phyloP scores from a whole-genome alignment of 1,140 invertebrate genomes.

The Drosophila lacertosa region DNA sequence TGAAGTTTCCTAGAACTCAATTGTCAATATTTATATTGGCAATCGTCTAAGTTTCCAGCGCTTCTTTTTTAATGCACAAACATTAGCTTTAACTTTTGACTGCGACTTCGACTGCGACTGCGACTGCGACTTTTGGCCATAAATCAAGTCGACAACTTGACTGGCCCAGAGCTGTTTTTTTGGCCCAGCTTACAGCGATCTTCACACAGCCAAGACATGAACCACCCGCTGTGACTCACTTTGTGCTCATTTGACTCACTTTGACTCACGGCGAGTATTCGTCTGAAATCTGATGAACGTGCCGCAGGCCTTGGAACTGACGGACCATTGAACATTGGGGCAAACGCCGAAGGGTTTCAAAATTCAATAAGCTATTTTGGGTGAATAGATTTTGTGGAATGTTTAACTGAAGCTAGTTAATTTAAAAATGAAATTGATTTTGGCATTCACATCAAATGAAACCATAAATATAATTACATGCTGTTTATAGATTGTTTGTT shows the following conservation, averaged over 20 bases:
- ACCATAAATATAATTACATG: too few species aligned
- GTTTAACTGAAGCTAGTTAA: too few species aligned
- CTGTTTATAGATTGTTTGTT: too few species aligned
- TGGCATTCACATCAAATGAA: too few species aligned
- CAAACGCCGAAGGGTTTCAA: conserved; percentile 38
- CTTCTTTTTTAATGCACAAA: conserved; percentile 72
- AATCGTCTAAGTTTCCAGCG: conserved; percentile 48
- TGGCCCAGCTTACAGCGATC: conserved; percentile 46
- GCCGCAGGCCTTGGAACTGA: conserved; percentile 31
- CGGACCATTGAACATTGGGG: conserved; percentile 26
- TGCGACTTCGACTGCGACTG: conserved; percentile 10
- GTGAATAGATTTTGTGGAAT: too few species aligned
- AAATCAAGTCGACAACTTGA: conserved; percentile 23
- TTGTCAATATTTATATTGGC: conserved; percentile 68
- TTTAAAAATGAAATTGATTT: too few species aligned
- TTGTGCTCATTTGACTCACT: conserved; percentile 46
- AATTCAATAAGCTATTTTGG: conserved; percentile 33
- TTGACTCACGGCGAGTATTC: too few species aligned
- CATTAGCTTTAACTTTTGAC: conserved; percentile 44
- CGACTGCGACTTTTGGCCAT: conserved; percentile 21
- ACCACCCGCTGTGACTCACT: conserved; percentile 39
- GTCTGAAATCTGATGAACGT: conserved; percentile 66
- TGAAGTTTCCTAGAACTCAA: conserved; percentile 64
- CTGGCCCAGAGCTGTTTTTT: conserved; percentile 7
- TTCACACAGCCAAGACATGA: conserved; percentile 34